A percentile compares a stretch with the other conserved stretches of the same genome.
Conservation (phyloP, 2,113 vertebrate genomes). For the Bos taurus region DNA sequence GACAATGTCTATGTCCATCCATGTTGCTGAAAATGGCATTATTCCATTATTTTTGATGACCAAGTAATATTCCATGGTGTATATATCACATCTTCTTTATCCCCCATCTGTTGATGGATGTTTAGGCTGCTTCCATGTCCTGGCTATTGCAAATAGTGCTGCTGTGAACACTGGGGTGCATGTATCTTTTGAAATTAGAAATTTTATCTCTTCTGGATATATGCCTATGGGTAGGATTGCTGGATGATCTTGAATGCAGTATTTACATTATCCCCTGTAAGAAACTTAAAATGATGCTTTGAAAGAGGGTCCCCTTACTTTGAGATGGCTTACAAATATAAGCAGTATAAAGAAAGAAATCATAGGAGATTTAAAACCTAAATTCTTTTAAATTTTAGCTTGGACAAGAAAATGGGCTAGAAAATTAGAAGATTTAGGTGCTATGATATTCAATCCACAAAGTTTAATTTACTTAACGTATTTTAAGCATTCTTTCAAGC, state of each 20-base stretch:
- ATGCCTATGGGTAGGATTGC: background rate
- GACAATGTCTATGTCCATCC: background rate
- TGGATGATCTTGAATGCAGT: background rate
- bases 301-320: background rate
- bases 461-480: background rate
- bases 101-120: background rate
- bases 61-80: background rate
- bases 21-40: background rate
- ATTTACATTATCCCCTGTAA: background rate
- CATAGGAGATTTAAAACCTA: background rate
- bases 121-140: background rate
- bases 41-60: background rate
- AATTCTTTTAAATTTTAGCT: background rate
- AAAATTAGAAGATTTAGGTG: background rate
- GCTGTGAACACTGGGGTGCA: background rate
- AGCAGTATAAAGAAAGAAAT: background rate
- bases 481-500: background rate
- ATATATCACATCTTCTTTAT: background rate
- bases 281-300: background rate
- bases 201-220: background rate
- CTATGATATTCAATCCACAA: background rate
- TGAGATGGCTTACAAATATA: background rate
- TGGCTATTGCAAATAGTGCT: background rate
- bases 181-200: background rate
- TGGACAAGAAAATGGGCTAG: background rate